A percentile compares a stretch with the other conserved stretches of the same genome.
These are phyloP conservation scores for Centroberyx gerrardi DNA, from an alignment of 2,797 vertebrate species.

Conservation along the genomic window DNA sequence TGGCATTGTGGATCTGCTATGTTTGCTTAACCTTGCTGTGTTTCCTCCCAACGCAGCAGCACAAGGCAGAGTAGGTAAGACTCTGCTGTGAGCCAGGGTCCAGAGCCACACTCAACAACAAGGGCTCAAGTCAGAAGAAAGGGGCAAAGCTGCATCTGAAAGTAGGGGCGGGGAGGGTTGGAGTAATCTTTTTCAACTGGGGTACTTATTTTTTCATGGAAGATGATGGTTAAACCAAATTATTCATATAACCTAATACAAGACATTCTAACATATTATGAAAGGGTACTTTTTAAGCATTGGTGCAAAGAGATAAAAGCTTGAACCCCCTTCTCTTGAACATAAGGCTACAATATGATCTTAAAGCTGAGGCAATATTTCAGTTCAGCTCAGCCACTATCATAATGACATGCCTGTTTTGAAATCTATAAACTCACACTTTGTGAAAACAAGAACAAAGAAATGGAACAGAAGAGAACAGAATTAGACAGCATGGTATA, in stretches of 20 bases:
- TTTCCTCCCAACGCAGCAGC: conserved; percentile 15
- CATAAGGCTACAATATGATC: conserved; percentile 4
- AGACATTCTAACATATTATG: neutral
- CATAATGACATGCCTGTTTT: conserved; percentile 30
- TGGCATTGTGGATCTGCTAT: conserved; percentile 23
- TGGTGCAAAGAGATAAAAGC: neutral
- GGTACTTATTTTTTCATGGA: neutral
- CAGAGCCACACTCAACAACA: neutral
- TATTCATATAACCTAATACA: neutral
- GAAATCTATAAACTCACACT: conserved; percentile 3
- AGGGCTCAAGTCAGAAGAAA: no score
- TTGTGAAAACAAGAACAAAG: no score
- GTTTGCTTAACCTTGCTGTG: conserved; percentile 20
- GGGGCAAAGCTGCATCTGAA: no score
- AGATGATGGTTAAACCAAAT: conserved; percentile 1
- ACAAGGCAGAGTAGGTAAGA: conserved; percentile 4
- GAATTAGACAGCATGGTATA: no score
- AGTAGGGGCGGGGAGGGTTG: no score
- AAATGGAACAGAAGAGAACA: no score
- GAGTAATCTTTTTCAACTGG: no score
- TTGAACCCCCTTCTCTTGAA: neutral
- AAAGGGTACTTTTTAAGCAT: neutral
- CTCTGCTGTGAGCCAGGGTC: neutral
- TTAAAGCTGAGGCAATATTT: conserved; percentile 2
- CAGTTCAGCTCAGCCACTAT: conserved; percentile 8